A percentile compares a stretch with the other conserved stretches of the same genome.
Conservation (phyloP, 2,797 vertebrate genomes). For the Semaprochilodus insignis region DNA sequence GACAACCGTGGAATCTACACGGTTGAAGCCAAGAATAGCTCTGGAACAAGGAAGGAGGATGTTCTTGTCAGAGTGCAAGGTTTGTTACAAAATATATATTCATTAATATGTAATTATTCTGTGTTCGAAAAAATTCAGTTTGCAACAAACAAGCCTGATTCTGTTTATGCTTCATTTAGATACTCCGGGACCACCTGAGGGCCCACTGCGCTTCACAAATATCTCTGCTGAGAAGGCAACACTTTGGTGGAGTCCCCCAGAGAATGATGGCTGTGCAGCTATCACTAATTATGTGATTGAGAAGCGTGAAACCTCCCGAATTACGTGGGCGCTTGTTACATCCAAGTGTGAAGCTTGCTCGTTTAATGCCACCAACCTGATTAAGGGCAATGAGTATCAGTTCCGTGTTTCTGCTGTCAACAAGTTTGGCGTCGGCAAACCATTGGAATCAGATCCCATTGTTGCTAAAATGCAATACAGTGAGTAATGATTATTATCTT, state of each 20-base stretch:
- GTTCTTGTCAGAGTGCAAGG: conserved; percentile 95
- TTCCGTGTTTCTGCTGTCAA: conserved; percentile 97
- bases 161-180: conserved; percentile 75
- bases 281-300: conserved; percentile 94
- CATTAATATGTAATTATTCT: background rate
- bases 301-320: conserved; percentile 96
- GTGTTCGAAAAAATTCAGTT: background rate
- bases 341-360: conserved; percentile 95
- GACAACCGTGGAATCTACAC: conserved; percentile 93
- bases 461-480: conserved; percentile 96
- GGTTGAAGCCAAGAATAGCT: conserved; percentile 94
- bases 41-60: conserved; percentile 89
- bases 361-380: conserved; percentile 90
- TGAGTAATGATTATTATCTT: conserved; percentile 75
- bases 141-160: conserved; percentile 27
- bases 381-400: conserved; percentile 98
- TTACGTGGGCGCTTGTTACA: conserved; percentile 93
- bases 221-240: conserved; percentile 94
- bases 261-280: conserved; percentile 93
- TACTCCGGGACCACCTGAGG: conserved; percentile 91
- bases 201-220: conserved; percentile 95
- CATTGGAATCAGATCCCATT: conserved; percentile 92
- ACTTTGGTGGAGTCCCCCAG: conserved; percentile 97
- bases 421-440: conserved; percentile 93
- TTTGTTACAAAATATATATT: conserved; percentile 63